A percentile compares a stretch with the other conserved stretches of the same genome.
phyloP scores from a whole-genome alignment of 2,797 vertebrate genomes.

The Chiroxiphia lanceolata region DNA sequence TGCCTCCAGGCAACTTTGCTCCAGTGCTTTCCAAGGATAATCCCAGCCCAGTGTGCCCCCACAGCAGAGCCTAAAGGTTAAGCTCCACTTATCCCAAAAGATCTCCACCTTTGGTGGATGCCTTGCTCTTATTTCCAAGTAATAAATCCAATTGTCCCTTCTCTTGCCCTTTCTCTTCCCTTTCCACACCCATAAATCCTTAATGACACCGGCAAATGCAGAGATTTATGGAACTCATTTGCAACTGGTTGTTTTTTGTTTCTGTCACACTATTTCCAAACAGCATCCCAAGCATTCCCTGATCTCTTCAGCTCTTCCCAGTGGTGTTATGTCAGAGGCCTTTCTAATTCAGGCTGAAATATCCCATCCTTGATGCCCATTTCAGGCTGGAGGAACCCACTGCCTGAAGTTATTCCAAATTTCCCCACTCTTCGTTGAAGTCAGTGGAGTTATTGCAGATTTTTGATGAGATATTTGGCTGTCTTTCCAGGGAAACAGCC shows the following conservation, averaged over 20 bases:
- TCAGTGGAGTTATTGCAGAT: not conserved
- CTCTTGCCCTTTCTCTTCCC: not conserved
- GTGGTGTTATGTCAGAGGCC: not conserved
- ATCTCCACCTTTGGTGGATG: not conserved
- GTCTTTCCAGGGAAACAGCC: not conserved
- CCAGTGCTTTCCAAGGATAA: not conserved
- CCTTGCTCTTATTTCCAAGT: not conserved
- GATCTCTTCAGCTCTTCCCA: not conserved
- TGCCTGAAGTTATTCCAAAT: not conserved
- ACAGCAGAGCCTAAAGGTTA: not conserved
- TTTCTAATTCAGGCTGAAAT: not conserved
- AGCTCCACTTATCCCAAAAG: not conserved
- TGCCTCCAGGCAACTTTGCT: not conserved
- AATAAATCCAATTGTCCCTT: slow-evolving; percentile 8
- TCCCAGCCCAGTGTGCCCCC: not conserved
- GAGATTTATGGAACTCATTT: not conserved
- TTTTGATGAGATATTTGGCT: not conserved
- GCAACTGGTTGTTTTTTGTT: not conserved
- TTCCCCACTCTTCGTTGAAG: not conserved
- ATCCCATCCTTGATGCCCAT: not conserved
- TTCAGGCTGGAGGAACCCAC: not conserved
- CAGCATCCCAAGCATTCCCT: not conserved
- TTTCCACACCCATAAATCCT: slow-evolving; percentile 22
- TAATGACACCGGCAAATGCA: not conserved
- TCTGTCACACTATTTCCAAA: not conserved